Evolutionary conservation across 2,113 vertebrate species (phyloP), one percentile per base, ranked within the genome.

Genomic region (Trematomus loennbergii): DNA sequence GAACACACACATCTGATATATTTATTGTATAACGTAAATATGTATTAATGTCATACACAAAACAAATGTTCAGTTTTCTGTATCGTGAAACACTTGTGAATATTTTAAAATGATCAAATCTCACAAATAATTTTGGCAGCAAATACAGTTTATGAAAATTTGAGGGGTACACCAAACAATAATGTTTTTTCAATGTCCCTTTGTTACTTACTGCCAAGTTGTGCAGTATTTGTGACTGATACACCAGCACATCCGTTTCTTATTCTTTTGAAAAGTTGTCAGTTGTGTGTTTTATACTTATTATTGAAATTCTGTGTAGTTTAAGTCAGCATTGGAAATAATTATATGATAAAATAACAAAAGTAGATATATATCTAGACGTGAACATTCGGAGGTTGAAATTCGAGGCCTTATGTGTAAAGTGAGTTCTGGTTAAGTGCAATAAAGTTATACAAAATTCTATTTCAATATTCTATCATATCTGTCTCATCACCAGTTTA

Each of bases 401-500:
- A 5, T 46, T 20, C 45, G 2, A 63, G 20, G 5, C 5, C 13
- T 20, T 7, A n/a, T 46, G 17, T 63, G 16, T 20, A n/a, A n/a
- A 20, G 36, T 12, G 8, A 25, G 20, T 29, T 65, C n/a, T 46
- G 20, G n/a, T 29, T 10, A 11, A 65, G 2, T 22, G 3, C 3
- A 48, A 64, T 1, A 64, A 48, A 48, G 20, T 22, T 29, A 22
- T 25, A 12, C 5, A 48, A 64, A 22, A 13, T 11, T 58, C 13
- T 12, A 12, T 29, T 15, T 57, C 55, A 57, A 29, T 29, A 29
- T 29, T 29, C 29, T 29, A 29, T 29, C 4, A 29, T 29, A 29
- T 29, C 29, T 29, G 29, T 29, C 29, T 40, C 12, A 36, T 93
- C 95, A 97, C 95, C 94, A 96, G 72, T 94, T 90, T 36, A 97